Percentiles rank a stretch among this genome's conserved stretches.
These are phyloP conservation scores for Pandemis corylana DNA, from an alignment of 2,888 invertebrate species.

Conservation along the genomic window DNA sequence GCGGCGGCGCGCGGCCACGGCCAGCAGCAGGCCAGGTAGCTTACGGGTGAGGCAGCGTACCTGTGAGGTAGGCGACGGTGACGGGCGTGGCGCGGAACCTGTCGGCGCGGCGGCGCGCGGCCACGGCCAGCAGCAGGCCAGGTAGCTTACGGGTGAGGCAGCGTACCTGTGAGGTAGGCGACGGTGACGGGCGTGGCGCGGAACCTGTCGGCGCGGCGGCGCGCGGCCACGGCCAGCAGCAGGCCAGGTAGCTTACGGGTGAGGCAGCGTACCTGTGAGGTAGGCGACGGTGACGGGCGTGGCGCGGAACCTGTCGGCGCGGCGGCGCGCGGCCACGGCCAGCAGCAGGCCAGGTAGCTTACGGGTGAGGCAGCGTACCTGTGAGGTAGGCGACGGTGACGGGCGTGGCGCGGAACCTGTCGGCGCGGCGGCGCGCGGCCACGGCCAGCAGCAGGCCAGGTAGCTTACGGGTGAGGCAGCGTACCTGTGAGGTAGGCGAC, in stretches of 20 bases:
- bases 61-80: conserved; percentile 91
- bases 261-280: conserved; percentile 48
- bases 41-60: conserved; percentile 28
- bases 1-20: conserved; percentile 93
- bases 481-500: conserved; percentile 89
- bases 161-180: conserved; percentile 86
- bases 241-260: conserved; percentile 84
- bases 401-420: conserved; percentile 97
- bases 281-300: conserved; percentile 97
- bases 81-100: conserved; percentile 97
- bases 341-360: conserved; percentile 89
- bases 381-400: conserved; percentile 93
- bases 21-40: conserved; percentile 90
- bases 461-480: too few species aligned
- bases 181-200: conserved; percentile 97
- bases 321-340: conserved; percentile 93
- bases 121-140: conserved; percentile 94
- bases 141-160: conserved; percentile 45
- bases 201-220: conserved; percentile 94
- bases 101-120: conserved; percentile 93
- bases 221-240: conserved; percentile 94
- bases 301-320: conserved; percentile 97
- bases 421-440: conserved; percentile 92
- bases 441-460: conserved; percentile 94
- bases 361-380: conserved; percentile 38